Base-by-base conservation (phyloP, 2,113 vertebrate genomes). In the Heptranchias perlo region DNA sequence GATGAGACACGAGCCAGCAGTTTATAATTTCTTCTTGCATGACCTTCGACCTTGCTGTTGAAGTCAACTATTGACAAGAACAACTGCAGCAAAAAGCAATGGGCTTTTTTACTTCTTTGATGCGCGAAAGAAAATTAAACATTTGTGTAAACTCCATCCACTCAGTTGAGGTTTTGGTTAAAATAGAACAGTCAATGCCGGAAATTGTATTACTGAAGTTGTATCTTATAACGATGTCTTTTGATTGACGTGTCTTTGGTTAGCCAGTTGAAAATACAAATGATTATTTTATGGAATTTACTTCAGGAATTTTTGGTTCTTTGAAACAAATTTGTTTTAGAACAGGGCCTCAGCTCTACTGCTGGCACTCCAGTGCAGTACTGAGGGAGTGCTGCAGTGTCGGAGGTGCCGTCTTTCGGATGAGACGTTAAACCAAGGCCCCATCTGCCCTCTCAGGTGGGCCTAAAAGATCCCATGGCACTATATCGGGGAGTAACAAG, bases 61-160 rank as follows among this genome's bases (percentile, higher is more conserved):
- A 47, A 82, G 49, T 54, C 49, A 49, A 89, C 28, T 89, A 89
- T 89, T 89, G 86, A 89, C 86, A 54, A 54, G 86, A 89, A 89
- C 86, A 89, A 89, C 49, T 89, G 86, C 49, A 49, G 28, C 47
- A 52, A 31, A 76, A 89, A 82, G 39, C 35, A 44, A 28, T 73
- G 78, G n/a, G n/a, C 39, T 54, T 54, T 49, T 89, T 54, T 49
- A 89, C 86, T 54, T 54, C 8, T 4, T n/a, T n/a, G n/a, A n/a
- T n/a, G n/a, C n/a, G n/a, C n/a, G n/a, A 5, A 31, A 35, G 31
- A 23, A 54, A 89, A 89, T 28, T 28, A 54, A 89, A 89, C 23
- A 31, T 49, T 82, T 89, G 86, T 89, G 28, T 6, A 4, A 89
- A 31, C 49, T 14, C 49, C 25, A 31, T 0, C 2, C 78, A 21